These are phyloP conservation scores for Drosophila anomalata DNA, from an alignment of 2,888 invertebrate genomes.

Conservation along the genomic window DNA sequence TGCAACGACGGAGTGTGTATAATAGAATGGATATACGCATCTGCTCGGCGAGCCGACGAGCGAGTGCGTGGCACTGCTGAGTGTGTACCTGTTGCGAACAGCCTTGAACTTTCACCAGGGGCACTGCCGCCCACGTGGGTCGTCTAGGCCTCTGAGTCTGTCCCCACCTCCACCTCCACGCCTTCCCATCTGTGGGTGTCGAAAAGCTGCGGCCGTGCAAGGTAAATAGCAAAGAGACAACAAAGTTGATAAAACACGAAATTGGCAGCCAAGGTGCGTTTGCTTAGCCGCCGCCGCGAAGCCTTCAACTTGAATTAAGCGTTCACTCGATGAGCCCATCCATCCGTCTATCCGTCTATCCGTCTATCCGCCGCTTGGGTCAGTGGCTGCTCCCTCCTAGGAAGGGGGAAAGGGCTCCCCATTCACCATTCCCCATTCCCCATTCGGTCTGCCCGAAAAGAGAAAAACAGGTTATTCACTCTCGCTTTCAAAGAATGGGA, in stretches of 20 bases:
- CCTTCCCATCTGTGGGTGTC: conserved; percentile 26
- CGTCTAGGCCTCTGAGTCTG: conserved; percentile 46
- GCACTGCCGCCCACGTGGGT: conserved; percentile 60
- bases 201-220: conserved; percentile 37
- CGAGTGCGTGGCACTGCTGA: not conserved
- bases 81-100: conserved; percentile 44
- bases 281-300: conserved; percentile 57
- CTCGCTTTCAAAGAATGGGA: conserved; percentile 44
- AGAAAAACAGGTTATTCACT: conserved; percentile 32
- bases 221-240: conserved; percentile 41
- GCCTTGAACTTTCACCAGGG: conserved; percentile 74
- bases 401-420: not conserved
- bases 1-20: not conserved
- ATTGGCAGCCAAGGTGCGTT: conserved; percentile 73
- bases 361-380: not conserved
- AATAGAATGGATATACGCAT: conserved; percentile 3
- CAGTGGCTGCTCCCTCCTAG: not conserved
- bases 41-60: conserved; percentile 12
- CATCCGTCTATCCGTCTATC: not conserved
- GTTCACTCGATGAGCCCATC: conserved; percentile 30
- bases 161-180: not conserved
- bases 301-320: conserved; percentile 71
- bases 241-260: conserved; percentile 64
- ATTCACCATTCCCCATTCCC: not conserved
- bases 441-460: not conserved